Evolutionary conservation across 1,140 invertebrate genomes (phyloP).

Genomic region (Drosophila takahashii): DNA sequence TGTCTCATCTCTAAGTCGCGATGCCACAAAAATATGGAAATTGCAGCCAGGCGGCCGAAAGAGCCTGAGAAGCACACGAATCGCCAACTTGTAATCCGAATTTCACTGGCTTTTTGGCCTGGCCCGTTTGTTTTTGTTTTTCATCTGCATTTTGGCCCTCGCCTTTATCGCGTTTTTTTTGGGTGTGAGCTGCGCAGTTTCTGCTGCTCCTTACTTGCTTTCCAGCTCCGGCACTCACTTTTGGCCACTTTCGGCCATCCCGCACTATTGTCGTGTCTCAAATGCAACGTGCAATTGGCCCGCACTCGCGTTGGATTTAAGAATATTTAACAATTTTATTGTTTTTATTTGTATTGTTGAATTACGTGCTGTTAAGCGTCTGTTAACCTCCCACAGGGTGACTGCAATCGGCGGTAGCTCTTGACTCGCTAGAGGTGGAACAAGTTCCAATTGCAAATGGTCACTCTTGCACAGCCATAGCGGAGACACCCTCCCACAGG

Average conservation of each 20-base stretch:
- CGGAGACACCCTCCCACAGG: too few relatives aligned
- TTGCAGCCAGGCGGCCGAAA: not conserved
- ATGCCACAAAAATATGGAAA: constrained; percentile 36
- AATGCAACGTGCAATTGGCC: constrained; percentile 2
- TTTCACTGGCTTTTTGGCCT: constrained; percentile 33
- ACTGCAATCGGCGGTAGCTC: not conserved
- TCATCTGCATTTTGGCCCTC: constrained; percentile 19
- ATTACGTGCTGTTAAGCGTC: constrained; percentile 2
- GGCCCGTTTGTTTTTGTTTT: constrained; percentile 65
- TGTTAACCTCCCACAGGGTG: constrained; percentile 8
- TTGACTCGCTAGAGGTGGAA: too few relatives aligned
- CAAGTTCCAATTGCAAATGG: too few relatives aligned
- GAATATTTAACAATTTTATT: constrained; percentile 48
- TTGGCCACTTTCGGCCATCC: constrained; percentile 5
- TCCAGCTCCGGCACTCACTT: constrained; percentile 17
- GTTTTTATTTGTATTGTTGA: constrained; percentile 49
- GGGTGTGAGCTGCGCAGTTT: constrained; percentile 66
- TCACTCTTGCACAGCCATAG: too few relatives aligned
- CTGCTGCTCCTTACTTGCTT: constrained; percentile 19
- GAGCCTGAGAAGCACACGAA: not conserved
- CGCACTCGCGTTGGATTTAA: constrained; percentile 9
- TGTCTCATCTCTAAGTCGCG: constrained; percentile 57
- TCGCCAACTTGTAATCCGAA: constrained; percentile 3
- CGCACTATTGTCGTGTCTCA: not conserved
- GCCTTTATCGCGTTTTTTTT: constrained; percentile 52